A percentile compares a stretch with the other conserved stretches of the same genome.
Evolutionary conservation across 2,797 vertebrate species (phyloP).

Genomic region (Otolemur crassicaudatus): DNA sequence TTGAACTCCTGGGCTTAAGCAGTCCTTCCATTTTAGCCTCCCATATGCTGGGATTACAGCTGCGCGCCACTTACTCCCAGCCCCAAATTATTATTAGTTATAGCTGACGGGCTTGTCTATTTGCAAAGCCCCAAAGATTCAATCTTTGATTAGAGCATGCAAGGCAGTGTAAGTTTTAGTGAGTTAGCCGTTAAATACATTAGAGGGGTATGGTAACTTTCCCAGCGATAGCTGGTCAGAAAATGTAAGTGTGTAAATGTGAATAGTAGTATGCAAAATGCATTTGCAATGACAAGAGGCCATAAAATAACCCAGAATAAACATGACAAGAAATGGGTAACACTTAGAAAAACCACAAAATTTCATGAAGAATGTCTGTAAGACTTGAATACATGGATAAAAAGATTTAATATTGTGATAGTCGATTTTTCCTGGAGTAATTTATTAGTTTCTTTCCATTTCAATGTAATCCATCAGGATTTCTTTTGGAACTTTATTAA

Average conservation of each 20-base stretch:
- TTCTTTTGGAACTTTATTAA: constrained; percentile 15
- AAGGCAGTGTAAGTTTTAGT: neutral
- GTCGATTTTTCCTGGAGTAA: neutral
- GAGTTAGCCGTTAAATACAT: neutral
- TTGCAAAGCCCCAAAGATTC: neutral
- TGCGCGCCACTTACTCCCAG: neutral
- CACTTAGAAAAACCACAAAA: neutral
- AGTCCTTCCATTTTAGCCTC: neutral
- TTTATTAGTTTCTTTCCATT: constrained; percentile 6
- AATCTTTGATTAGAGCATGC: neutral
- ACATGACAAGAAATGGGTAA: neutral
- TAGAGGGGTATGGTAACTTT: neutral
- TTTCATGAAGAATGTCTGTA: neutral
- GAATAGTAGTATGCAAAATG: neutral
- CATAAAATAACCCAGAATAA: neutral
- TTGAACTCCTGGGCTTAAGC: neutral
- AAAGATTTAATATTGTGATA: neutral
- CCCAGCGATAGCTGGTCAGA: neutral
- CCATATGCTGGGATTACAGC: neutral
- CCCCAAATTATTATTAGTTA: neutral
- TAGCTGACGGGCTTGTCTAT: neutral
- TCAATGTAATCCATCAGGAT: neutral
- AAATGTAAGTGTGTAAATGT: neutral
- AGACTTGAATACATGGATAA: neutral
- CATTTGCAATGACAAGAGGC: neutral